Percentiles rank a stretch among this genome's conserved stretches.
These are phyloP conservation scores for Speoplatyrhinus poulsoni DNA, from an alignment of 2,113 vertebrate species.

Conservation along the genomic window DNA sequence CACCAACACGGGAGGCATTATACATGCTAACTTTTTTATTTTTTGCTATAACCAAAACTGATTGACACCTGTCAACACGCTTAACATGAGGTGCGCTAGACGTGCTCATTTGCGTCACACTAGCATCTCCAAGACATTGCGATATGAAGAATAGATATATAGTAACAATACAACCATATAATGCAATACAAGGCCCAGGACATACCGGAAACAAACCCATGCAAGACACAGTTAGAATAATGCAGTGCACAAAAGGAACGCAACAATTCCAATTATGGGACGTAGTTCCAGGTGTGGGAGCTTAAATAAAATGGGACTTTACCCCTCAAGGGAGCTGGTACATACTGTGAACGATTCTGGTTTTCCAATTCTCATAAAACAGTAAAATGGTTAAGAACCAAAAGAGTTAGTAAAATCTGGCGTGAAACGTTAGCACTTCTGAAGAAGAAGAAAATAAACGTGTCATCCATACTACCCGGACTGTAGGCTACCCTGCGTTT, in stretches of 20 bases:
- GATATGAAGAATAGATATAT: constrained; percentile 57
- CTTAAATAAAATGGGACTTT: constrained; percentile 29
- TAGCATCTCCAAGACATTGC: constrained; percentile 53
- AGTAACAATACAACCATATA: constrained; percentile 62
- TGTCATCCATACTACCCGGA: constrained; percentile 7
- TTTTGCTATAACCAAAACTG: constrained; percentile 43
- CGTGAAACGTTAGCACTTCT: constrained; percentile 43
- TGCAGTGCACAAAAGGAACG: constrained; percentile 58
- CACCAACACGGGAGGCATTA: constrained; percentile 46
- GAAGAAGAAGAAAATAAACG: constrained; percentile 17
- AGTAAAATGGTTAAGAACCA: neutral
- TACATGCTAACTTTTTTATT: constrained; percentile 40
- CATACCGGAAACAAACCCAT: constrained; percentile 54
- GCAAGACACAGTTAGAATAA: constrained; percentile 64
- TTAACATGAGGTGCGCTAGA: constrained; percentile 46
- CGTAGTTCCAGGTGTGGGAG: constrained; percentile 47
- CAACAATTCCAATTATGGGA: constrained; percentile 57
- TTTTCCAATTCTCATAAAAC: neutral
- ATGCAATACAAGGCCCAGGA: constrained; percentile 69
- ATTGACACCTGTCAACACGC: constrained; percentile 53
- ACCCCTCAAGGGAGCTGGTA: constrained; percentile 17
- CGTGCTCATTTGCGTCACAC: constrained; percentile 61
- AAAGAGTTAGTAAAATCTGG: constrained; percentile 8
- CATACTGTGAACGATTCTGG: neutral
- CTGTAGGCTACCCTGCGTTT: constrained; percentile 2